Conservation (phyloP, 1,140 invertebrate genomes). For the Papilio polytes region DNA sequence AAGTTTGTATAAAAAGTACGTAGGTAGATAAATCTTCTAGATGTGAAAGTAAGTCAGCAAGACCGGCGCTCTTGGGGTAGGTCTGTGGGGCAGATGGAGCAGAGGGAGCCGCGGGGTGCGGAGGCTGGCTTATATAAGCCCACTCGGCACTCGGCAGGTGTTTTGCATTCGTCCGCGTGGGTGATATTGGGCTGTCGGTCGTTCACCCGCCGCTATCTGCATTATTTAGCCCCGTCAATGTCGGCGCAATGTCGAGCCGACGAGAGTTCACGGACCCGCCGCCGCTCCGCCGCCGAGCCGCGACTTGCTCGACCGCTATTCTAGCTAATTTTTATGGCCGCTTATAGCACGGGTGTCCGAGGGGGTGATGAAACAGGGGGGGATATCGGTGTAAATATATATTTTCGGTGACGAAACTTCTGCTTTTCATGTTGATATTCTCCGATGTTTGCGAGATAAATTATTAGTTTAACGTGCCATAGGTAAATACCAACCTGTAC, state of each 20-base stretch:
- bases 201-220: slow-evolving; percentile 36
- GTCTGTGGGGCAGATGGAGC: background rate
- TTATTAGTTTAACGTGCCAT: background rate
- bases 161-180: slow-evolving; percentile 31
- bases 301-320: slow-evolving; percentile 29
- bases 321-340: slow-evolving; percentile 38
- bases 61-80: background rate
- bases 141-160: slow-evolving; percentile 22
- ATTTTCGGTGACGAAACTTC: background rate
- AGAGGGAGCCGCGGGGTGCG: background rate
- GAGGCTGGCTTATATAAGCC: slow-evolving; percentile 14
- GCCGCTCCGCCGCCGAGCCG: background rate
- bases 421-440: slow-evolving; percentile 8
- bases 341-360: slow-evolving; percentile 20
- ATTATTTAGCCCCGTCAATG: slow-evolving; percentile 36
- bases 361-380: background rate
- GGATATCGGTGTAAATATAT: slow-evolving; percentile 8
- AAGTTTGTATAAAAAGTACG: background rate
- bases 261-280: slow-evolving; percentile 33
- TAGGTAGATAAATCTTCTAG: slow-evolving; percentile 6
- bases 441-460: background rate
- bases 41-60: slow-evolving; percentile 26
- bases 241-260: slow-evolving; percentile 32
- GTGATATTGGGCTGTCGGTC: slow-evolving; percentile 35
- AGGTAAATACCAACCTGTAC: background rate